phyloP scores from a whole-genome alignment of 2,113 vertebrate species.

The Corythaixoides concolor region DNA sequence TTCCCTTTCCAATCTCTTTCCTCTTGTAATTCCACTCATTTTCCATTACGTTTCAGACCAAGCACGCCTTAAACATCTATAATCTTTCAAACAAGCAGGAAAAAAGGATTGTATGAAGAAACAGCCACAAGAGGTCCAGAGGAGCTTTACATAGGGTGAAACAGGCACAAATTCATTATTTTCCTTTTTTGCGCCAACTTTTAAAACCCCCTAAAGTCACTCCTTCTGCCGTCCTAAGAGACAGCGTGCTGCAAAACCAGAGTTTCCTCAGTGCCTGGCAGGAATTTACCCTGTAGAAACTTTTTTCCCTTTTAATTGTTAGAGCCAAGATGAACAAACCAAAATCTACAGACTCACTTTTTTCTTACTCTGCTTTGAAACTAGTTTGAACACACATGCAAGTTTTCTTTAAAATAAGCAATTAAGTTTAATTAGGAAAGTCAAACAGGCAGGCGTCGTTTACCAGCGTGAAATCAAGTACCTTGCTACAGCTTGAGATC shows the following conservation, averaged over 20 bases:
- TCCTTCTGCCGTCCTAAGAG: not conserved
- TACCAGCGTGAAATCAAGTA: not conserved
- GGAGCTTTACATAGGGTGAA: not conserved
- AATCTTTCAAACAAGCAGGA: not conserved
- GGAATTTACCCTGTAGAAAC: not conserved
- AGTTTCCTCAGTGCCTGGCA: not conserved
- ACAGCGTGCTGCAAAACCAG: not conserved
- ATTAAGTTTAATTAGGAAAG: not conserved
- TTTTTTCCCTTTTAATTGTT: not conserved
- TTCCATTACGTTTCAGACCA: not conserved
- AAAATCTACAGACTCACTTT: not conserved
- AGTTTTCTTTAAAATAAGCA: not conserved
- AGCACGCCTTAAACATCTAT: not conserved
- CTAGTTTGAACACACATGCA: not conserved
- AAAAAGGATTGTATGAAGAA: not conserved
- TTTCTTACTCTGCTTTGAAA: slow-evolving; percentile 6
- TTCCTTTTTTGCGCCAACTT: not conserved
- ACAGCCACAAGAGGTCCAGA: not conserved
- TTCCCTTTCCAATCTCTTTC: not conserved
- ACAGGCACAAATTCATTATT: not conserved
- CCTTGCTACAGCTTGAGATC: not conserved
- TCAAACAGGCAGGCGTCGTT: not conserved
- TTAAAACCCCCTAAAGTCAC: not conserved
- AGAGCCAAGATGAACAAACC: not conserved
- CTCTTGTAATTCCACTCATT: not conserved